phyloP scores from a whole-genome alignment of 2,797 vertebrate species.

The Alca torda region DNA sequence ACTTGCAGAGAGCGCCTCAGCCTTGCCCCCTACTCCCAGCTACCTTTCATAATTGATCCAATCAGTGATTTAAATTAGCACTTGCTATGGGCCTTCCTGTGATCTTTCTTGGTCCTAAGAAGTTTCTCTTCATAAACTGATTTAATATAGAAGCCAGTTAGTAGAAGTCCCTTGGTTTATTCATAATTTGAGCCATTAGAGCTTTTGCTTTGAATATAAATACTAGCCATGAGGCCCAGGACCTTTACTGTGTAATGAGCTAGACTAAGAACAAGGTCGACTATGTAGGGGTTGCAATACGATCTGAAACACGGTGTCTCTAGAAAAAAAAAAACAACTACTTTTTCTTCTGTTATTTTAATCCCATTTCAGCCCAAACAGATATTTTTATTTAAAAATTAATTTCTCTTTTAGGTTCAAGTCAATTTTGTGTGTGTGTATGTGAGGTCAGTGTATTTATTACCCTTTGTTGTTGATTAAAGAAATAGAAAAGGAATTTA shows the following conservation, averaged over 20 bases:
- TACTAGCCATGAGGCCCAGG: neutral
- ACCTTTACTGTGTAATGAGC: neutral
- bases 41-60: neutral
- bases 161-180: neutral
- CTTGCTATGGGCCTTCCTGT: neutral
- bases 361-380: neutral
- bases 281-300: neutral
- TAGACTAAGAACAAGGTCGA: neutral
- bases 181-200: neutral
- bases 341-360: neutral
- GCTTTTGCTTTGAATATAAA: neutral
- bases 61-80: neutral
- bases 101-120: neutral
- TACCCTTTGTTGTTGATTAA: neutral
- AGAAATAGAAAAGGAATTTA: neutral
- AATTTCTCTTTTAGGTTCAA: accelerated
- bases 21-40: neutral
- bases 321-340: accelerated
- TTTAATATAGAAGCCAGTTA: neutral
- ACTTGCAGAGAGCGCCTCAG: neutral
- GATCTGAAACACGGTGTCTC: neutral
- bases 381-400: neutral
- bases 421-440: neutral
- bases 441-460: neutral
- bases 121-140: neutral